A percentile compares a stretch with the other conserved stretches of the same genome.
These are phyloP conservation scores for Salticus scenicus DNA, from an alignment of 2,888 invertebrate species.

Conservation along the genomic window DNA sequence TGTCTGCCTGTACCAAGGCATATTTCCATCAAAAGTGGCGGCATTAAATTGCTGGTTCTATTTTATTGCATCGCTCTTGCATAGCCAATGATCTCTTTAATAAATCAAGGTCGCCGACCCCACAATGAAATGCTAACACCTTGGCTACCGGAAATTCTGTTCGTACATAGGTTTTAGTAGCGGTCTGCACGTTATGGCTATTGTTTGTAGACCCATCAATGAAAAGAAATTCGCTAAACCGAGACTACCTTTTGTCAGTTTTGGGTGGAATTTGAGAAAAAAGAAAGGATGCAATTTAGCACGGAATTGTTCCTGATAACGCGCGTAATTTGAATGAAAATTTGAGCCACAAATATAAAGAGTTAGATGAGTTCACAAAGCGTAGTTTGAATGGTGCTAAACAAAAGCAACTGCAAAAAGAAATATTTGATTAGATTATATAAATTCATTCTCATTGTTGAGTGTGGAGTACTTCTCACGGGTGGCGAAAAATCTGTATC, in stretches of 20 bases:
- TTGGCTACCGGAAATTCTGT: conserved; percentile 50
- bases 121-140: conserved; percentile 55
- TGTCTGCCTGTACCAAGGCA: not conserved
- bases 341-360: not conserved
- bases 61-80: conserved; percentile 33
- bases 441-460: no score
- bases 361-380: conserved; percentile 3
- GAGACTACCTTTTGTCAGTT: conserved; percentile 23
- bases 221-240: conserved; percentile 22
- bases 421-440: no score
- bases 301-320: conserved; percentile 19
- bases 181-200: conserved; percentile 34
- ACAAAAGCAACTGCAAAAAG: no score
- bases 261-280: conserved; percentile 22
- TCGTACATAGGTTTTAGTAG: conserved; percentile 30
- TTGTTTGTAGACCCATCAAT: conserved; percentile 43
- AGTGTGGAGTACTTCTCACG: no score
- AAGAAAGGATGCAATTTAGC: conserved; percentile 19
- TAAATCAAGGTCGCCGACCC: conserved; percentile 58
- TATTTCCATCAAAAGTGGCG: conserved; percentile 26
- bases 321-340: conserved; percentile 5
- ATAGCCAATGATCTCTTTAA: conserved; percentile 45
- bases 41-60: conserved; percentile 31
- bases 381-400: not conserved
- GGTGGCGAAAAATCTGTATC: no score